Conservation (phyloP, 1,140 invertebrate species). For the Aleiodes sp. region DNA sequence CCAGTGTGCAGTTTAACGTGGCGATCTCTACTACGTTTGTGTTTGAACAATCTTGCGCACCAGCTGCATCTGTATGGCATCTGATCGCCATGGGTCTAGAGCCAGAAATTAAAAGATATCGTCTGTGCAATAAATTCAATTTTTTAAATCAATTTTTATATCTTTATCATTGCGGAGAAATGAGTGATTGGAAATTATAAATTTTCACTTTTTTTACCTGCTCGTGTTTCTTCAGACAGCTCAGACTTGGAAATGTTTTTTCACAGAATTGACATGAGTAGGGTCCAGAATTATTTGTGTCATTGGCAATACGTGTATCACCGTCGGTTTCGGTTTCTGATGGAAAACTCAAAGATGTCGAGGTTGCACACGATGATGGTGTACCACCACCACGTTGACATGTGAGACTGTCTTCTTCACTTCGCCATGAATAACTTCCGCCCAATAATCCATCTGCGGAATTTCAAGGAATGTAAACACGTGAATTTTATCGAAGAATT, state of each 20-base stretch:
- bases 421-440: constrained; percentile 68
- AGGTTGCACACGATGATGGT: constrained; percentile 71
- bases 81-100: constrained; percentile 86
- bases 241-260: constrained; percentile 86
- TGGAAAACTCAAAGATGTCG: constrained; percentile 68
- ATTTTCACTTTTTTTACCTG: constrained; percentile 73
- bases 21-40: constrained; percentile 92
- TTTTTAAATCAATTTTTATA: neutral
- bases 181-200: no score
- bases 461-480: no score
- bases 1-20: constrained; percentile 96
- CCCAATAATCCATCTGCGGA: constrained; percentile 71
- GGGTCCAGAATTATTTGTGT: constrained; percentile 74
- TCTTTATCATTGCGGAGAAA: neutral
- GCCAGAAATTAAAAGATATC: constrained; percentile 43
- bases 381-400: constrained; percentile 68
- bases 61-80: constrained; percentile 91
- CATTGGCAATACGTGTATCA: constrained; percentile 59
- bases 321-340: constrained; percentile 64
- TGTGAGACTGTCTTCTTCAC: constrained; percentile 72
- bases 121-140: constrained; percentile 13
- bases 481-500: neutral
- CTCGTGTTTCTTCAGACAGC: constrained; percentile 91
- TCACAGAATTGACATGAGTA: constrained; percentile 92
- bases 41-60: constrained; percentile 91